Evolutionary conservation across 2,113 vertebrate genomes (phyloP).

Genomic region (Engystomops pustulosus): DNA sequence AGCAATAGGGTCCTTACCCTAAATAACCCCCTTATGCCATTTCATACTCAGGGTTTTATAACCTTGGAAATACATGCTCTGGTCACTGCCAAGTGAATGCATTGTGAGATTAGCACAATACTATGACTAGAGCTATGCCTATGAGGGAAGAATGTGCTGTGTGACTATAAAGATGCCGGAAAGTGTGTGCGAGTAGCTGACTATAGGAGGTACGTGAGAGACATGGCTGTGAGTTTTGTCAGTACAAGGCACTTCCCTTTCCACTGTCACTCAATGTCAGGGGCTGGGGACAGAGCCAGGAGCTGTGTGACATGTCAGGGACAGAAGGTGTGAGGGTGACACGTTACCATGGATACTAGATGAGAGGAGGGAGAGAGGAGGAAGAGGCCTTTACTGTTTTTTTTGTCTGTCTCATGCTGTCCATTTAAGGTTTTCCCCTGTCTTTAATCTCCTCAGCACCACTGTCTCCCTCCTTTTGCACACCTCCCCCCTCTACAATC

Average conservation of each 20-base stretch:
- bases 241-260: conserved; percentile 43
- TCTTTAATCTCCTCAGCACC: conserved; percentile 44
- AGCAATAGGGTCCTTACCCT: too few species aligned
- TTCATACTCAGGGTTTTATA: background rate
- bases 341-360: conserved; percentile 56
- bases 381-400: conserved; percentile 42
- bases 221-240: conserved; percentile 36
- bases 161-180: conserved; percentile 17
- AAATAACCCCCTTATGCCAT: background rate
- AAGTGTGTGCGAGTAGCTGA: conserved; percentile 27
- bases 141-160: background rate
- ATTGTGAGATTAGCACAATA: background rate
- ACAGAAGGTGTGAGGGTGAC: conserved; percentile 60
- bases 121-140: background rate
- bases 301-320: conserved; percentile 61
- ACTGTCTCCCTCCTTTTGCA: conserved; percentile 20
- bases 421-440: conserved; percentile 18
- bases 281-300: conserved; percentile 58
- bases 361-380: conserved; percentile 34
- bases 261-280: conserved; percentile 58
- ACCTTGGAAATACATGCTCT: background rate
- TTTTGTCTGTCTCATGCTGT: conserved; percentile 31
- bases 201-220: conserved; percentile 4
- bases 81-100: background rate
- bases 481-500: conserved; percentile 28